Evolutionary conservation across 2,113 vertebrate species (phyloP).

Genomic region (Osmerus mordax): DNA sequence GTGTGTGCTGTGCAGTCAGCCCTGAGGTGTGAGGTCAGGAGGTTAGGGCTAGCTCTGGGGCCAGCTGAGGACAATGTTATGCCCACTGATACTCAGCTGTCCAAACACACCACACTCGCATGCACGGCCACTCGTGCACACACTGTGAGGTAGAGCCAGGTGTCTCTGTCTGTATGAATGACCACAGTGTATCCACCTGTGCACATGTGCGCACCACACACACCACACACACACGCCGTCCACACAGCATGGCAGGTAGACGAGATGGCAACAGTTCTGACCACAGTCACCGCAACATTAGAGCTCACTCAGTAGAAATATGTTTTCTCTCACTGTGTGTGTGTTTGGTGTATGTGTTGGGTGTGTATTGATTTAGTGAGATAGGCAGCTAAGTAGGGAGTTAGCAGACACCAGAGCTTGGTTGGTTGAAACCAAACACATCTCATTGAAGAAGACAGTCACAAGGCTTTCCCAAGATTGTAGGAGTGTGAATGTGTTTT

Average conservation of each 20-base stretch:
- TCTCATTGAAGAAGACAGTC: constrained; percentile 65
- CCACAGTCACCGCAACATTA: neutral
- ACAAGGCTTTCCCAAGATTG: constrained; percentile 61
- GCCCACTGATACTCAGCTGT: constrained; percentile 63
- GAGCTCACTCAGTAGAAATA: neutral
- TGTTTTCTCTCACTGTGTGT: neutral
- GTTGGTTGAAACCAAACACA: constrained; percentile 63
- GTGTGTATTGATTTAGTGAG: constrained; percentile 65
- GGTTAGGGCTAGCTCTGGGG: constrained; percentile 48
- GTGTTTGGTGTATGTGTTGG: constrained; percentile 17
- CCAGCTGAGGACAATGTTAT: constrained; percentile 57
- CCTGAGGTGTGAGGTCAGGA: constrained; percentile 47
- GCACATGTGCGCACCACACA: constrained; percentile 26
- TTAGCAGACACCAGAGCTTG: constrained; percentile 52
- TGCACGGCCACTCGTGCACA: constrained; percentile 22
- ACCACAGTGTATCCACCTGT: constrained; percentile 56
- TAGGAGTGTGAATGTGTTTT: constrained; percentile 32
- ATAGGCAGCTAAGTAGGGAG: constrained; percentile 61
- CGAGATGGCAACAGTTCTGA: constrained; percentile 1
- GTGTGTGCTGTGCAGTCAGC: constrained; percentile 6
- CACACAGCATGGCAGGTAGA: constrained; percentile 13
- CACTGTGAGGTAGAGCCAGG: constrained; percentile 42
- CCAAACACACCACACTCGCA: constrained; percentile 53
- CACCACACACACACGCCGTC: constrained; percentile 1
- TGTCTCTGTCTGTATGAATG: constrained; percentile 64